These are phyloP conservation scores for Pangasius sanitwongsei DNA, from an alignment of 2,797 vertebrate species.

Conservation along the genomic window DNA sequence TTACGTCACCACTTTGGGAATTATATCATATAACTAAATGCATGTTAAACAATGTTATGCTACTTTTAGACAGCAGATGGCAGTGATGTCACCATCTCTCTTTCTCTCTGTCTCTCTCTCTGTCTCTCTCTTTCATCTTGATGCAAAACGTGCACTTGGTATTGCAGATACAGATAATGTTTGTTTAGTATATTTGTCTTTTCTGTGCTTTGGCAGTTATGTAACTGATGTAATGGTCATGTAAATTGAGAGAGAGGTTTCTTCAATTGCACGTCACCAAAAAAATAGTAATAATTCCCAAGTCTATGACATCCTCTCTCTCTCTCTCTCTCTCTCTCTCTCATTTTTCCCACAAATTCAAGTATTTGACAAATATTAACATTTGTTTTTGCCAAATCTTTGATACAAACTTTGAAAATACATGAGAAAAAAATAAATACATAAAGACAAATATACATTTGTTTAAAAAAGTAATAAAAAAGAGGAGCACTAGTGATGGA, in stretches of 20 bases:
- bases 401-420: no score
- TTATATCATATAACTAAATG: slow-evolving; percentile 2
- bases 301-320: not conserved
- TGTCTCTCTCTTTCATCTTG: not conserved
- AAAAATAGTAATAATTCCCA: no score
- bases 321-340: not conserved
- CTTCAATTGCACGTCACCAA: no score
- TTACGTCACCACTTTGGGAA: slow-evolving; percentile 10
- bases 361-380: no score
- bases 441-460: no score
- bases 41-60: not conserved
- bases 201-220: not conserved
- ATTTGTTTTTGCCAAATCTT: no score
- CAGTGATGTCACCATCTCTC: not conserved
- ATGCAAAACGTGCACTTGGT: not conserved
- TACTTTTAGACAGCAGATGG: slow-evolving; percentile 21
- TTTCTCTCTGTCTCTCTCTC: not conserved
- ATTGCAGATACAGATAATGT: not conserved
- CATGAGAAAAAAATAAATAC: not conserved
- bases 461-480: no score
- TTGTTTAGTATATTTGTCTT: not conserved
- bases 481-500: no score
- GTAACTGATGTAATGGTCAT: not conserved
- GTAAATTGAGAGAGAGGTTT: not conserved
- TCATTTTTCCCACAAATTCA: no score